Evolutionary conservation across 1,140 invertebrate species (phyloP).

Genomic region (Sminthurinus signatus): DNA sequence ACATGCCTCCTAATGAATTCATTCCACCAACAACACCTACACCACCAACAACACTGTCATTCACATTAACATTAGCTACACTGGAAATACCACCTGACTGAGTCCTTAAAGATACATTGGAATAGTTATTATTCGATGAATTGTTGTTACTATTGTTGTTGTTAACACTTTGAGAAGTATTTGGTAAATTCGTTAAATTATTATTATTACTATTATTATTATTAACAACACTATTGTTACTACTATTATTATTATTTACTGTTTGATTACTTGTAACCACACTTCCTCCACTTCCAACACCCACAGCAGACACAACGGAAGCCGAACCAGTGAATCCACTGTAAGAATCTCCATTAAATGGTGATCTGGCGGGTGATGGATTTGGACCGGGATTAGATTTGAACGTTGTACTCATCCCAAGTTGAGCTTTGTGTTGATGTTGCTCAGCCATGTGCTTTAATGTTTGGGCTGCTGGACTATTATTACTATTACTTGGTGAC

Average conservation of each 20-base stretch:
- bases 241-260: too few relatives aligned
- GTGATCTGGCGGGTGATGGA: slow-evolving; percentile 34
- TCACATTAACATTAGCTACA: background rate
- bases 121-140: too few relatives aligned
- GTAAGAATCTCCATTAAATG: slow-evolving; percentile 31
- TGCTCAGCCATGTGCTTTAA: slow-evolving; percentile 94
- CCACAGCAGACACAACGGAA: background rate
- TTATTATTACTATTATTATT: too few relatives aligned
- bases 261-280: too few relatives aligned
- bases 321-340: too few relatives aligned
- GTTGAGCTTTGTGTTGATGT: slow-evolving; percentile 71
- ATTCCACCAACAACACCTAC: too few relatives aligned
- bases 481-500: slow-evolving; percentile 36
- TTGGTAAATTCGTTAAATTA: too few relatives aligned
- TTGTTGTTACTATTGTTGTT: too few relatives aligned
- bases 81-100: slow-evolving; percentile 1
- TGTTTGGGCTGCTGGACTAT: slow-evolving; percentile 72
- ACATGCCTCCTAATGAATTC: slow-evolving; percentile 4
- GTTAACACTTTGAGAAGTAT: too few relatives aligned
- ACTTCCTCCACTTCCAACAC: slow-evolving; percentile 8
- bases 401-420: slow-evolving; percentile 48
- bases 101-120: slow-evolving; percentile 10
- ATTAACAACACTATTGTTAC: background rate
- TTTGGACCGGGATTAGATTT: slow-evolving; percentile 38
- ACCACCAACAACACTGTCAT: background rate